phyloP scores from a whole-genome alignment of 1,140 invertebrate genomes.

The Druon quercuslanigerum region DNA sequence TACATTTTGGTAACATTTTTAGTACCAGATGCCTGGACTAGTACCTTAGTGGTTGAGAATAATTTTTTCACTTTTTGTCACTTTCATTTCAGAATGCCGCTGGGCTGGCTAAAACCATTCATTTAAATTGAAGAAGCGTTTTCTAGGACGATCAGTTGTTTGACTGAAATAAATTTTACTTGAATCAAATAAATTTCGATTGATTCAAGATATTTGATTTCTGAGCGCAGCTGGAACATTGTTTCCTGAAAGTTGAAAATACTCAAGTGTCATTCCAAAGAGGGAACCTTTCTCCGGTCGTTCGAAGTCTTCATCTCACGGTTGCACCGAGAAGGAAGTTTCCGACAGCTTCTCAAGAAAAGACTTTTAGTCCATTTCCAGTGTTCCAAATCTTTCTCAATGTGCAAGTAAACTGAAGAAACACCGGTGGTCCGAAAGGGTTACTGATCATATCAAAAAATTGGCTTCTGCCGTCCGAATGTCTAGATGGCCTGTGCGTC shows the following conservation, averaged over 20 bases:
- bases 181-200: not conserved
- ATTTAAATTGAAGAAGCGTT: no score
- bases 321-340: conserved; percentile 48
- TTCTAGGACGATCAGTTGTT: no score
- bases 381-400: conserved; percentile 46
- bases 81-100: no score
- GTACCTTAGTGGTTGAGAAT: no score
- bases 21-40: no score
- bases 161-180: no score
- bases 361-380: conserved; percentile 48
- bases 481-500: conserved; percentile 41
- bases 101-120: no score
- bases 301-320: not conserved
- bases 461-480: conserved; percentile 60
- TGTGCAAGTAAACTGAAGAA: conserved; percentile 48
- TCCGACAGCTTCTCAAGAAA: conserved; percentile 42
- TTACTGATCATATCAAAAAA: conserved; percentile 66
- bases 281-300: conserved; percentile 30
- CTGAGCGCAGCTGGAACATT: not conserved
- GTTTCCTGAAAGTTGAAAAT: conserved; percentile 2
- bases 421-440: conserved; percentile 47
- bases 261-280: conserved; percentile 21
- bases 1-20: no score
- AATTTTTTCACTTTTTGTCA: no score
- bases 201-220: not conserved